Percentiles rank a stretch among this genome's conserved stretches.
Evolutionary conservation across 2,113 vertebrate species (phyloP).

Genomic region (Tachysurus vachellii): DNA sequence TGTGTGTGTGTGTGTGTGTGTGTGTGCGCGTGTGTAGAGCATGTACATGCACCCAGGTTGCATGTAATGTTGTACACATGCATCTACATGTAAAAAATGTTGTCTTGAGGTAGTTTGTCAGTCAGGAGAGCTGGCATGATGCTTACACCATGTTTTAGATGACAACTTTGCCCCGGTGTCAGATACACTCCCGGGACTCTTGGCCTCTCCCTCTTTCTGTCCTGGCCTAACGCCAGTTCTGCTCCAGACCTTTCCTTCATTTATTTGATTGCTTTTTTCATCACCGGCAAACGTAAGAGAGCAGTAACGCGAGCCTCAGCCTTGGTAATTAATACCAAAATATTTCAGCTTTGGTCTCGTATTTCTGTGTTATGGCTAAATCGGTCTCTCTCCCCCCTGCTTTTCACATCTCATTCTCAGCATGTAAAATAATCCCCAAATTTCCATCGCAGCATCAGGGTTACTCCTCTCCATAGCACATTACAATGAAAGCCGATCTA

Average conservation of each 20-base stretch:
- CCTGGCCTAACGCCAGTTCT: conserved; percentile 38
- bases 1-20: conserved; percentile 11
- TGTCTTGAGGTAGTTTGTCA: conserved; percentile 50
- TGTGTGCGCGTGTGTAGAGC: neutral
- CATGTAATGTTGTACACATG: conserved; percentile 46
- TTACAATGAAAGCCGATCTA: conserved; percentile 70
- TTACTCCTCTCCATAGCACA: conserved; percentile 61
- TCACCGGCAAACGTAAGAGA: conserved; percentile 52
- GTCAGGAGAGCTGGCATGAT: conserved; percentile 47
- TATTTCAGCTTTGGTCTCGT: conserved; percentile 76
- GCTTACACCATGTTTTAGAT: conserved; percentile 46
- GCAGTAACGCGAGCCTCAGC: conserved; percentile 64
- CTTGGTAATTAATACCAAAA: conserved; percentile 78
- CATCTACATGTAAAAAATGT: conserved; percentile 53
- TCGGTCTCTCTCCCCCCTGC: conserved; percentile 67
- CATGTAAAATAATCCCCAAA: conserved; percentile 78
- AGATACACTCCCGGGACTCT: conserved; percentile 57
- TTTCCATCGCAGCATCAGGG: conserved; percentile 71
- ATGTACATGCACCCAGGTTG: neutral
- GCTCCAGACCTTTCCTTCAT: conserved; percentile 58
- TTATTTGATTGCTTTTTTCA: conserved; percentile 68
- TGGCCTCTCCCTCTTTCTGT: conserved; percentile 40
- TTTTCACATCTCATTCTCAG: conserved; percentile 73
- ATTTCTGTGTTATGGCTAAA: conserved; percentile 80
- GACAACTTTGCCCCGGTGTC: conserved; percentile 60